A percentile compares a stretch with the other conserved stretches of the same genome.
phyloP scores from a whole-genome alignment of 2,888 invertebrate species.

The Erebia palarica region DNA sequence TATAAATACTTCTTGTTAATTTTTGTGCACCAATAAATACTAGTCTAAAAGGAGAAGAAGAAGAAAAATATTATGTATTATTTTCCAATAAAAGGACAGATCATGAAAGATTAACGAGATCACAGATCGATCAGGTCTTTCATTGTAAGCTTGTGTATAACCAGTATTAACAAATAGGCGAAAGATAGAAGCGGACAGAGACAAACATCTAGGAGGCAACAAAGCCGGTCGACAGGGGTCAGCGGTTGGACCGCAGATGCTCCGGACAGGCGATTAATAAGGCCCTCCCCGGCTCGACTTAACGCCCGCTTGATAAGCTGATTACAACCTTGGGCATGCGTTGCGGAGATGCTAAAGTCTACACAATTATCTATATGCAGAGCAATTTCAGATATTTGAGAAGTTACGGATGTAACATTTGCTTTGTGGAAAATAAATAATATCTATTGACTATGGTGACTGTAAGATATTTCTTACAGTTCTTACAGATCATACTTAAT shows the following conservation, averaged over 20 bases:
- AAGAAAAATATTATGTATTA: not conserved
- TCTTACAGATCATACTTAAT: too few relatives aligned
- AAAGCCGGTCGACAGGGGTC: slow-evolving; percentile 61
- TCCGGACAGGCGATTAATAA: slow-evolving; percentile 81
- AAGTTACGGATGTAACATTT: slow-evolving; percentile 5
- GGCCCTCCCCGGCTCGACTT: slow-evolving; percentile 57
- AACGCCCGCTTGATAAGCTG: slow-evolving; percentile 51
- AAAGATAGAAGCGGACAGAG: slow-evolving; percentile 41
- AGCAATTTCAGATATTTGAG: slow-evolving; percentile 14
- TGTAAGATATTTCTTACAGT: too few relatives aligned
- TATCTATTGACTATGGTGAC: too few relatives aligned
- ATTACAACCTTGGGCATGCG: slow-evolving; percentile 42
- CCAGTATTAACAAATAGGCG: slow-evolving; percentile 33
- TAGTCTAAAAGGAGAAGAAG: not conserved
- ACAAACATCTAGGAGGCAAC: slow-evolving; percentile 44
- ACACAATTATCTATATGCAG: not conserved
- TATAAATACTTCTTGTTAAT: too few relatives aligned
- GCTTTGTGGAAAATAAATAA: not conserved
- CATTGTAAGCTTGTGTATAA: slow-evolving; percentile 15
- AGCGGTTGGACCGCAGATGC: slow-evolving; percentile 75
- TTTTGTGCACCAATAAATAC: not conserved
- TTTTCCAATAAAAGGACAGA: not conserved
- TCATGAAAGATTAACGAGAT: not conserved
- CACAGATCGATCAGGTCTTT: not conserved
- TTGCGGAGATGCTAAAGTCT: slow-evolving; percentile 19